Base-by-base conservation (phyloP, 2,113 vertebrate species). In the Cyprinodon brontotheroides region DNA sequence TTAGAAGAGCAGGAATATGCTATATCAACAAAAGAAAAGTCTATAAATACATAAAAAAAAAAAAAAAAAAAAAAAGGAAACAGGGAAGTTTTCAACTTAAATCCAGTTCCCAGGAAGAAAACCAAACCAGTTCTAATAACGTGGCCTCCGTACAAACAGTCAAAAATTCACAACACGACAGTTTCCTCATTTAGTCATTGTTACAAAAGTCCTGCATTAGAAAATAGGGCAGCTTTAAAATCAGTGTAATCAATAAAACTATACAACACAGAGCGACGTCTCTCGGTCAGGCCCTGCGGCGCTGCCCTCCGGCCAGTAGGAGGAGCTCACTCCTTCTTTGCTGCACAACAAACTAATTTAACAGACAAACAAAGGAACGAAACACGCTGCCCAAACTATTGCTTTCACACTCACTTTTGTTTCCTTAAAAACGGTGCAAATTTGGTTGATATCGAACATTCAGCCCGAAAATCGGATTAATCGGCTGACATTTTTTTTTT, bases 181-280 rank as follows among this genome's bases (percentile, higher is more conserved):
- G 96, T 95, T 94, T 94, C 96, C 96, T 97, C 95, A 95, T 97
- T 94, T 97, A 96, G 96, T 97, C 96, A 97, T 98, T 95, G 96
- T 97, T 98, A 99, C 96, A 99, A 98, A 99, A 98, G 96, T 98
- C 97, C 97, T 98, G 98, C 97, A 96, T 98, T 98, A 99, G 96
- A 99, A 99, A 99, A 98, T 97, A 98, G 97, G 96, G 97, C 98
- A 98, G 97, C 95, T 94, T 94, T 93, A 97, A 98, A 98, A 98
- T 97, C 97, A 98, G 96, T 97, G 96, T 97, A 97, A 96, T 97
- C 96, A 96, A 97, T 97, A 97, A 98, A 98, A 98, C 97, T 98
- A 98, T 97, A 98, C 97, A 98, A 97, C 96, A 95, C 97, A 97
- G 96, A 97, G 96, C 97, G 95, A 95, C 89, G 91, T 96, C 95